Percentiles rank a stretch among this genome's conserved stretches.
Conservation (phyloP, 92 coral and sea anemone species). For the Porites lobata region DNA sequence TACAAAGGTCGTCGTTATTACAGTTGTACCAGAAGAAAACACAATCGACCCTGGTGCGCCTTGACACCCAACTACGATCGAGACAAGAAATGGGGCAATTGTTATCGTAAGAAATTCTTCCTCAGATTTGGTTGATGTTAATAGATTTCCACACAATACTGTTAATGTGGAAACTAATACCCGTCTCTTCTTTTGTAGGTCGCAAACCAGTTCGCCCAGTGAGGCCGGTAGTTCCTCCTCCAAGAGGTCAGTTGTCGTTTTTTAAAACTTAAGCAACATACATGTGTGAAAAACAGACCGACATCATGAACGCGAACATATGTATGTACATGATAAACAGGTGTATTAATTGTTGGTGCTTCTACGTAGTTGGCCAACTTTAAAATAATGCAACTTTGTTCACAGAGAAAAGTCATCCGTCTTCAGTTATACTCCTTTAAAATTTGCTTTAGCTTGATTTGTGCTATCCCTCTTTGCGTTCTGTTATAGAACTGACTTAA, state of each 20-base stretch:
- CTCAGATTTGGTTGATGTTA: not conserved
- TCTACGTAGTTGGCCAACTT: no score
- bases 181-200: constrained; percentile 6
- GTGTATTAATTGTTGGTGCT: no score
- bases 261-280: not conserved
- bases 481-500: no score
- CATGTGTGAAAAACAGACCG: no score
- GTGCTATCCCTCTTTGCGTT: no score
- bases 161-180: not conserved
- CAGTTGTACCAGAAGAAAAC: constrained; percentile 64
- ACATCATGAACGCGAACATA: no score
- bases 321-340: no score
- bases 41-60: constrained; percentile 76
- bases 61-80: constrained; percentile 72
- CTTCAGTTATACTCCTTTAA: no score
- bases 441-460: no score
- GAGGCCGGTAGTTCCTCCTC: constrained; percentile 31
- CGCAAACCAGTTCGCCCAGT: constrained; percentile 47
- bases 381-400: not conserved
- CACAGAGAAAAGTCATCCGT: not conserved
- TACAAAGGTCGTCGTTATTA: constrained; percentile 73
- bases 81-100: constrained; percentile 69
- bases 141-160: not conserved
- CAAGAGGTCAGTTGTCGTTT: constrained; percentile 27
- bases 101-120: constrained; percentile 18